These are phyloP conservation scores for Aurelia sp. DNA, from an alignment of 30 jellyfish, hydroid and myxozoan species.

Conservation along the genomic window DNA sequence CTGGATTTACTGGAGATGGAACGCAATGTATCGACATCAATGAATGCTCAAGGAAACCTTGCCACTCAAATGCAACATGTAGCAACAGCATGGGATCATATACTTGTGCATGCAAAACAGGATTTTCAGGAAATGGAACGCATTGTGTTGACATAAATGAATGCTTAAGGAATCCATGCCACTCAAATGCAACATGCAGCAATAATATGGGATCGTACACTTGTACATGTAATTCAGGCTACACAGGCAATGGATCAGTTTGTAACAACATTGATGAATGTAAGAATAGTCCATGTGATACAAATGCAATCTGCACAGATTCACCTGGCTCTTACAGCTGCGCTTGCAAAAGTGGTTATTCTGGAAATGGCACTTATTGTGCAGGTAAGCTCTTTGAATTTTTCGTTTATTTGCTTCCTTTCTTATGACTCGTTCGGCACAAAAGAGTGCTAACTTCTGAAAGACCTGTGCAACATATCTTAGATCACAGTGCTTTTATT, in stretches of 20 bases:
- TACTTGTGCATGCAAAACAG: conserved; percentile 18
- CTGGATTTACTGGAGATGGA: conserved; percentile 59
- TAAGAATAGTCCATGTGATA: background rate
- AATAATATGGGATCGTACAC: conserved; percentile 20
- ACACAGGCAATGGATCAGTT: conserved; percentile 22
- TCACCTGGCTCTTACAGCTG: background rate
- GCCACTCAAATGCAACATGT: conserved; percentile 4
- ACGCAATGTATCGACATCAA: conserved; percentile 23
- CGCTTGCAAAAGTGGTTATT: conserved; percentile 6
- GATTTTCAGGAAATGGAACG: conserved; percentile 28
- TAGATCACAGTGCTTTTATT: too few relatives aligned
- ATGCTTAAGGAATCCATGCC: background rate
- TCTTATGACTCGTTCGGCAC: too few relatives aligned
- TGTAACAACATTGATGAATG: conserved; percentile 2
- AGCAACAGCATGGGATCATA: background rate
- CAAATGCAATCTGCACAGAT: background rate
- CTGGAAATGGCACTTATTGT: conserved; percentile 53
- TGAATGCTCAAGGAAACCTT: conserved; percentile 40
- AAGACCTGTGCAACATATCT: too few relatives aligned
- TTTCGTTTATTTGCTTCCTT: too few relatives aligned
- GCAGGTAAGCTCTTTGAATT: background rate
- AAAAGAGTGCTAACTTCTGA: too few relatives aligned
- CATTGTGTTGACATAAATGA: background rate
- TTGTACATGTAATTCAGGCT: conserved; percentile 32
- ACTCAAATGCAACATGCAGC: background rate